A percentile compares a stretch with the other conserved stretches of the same genome.
phyloP scores from a whole-genome alignment of 1,140 invertebrate species.

The Lerema accius region DNA sequence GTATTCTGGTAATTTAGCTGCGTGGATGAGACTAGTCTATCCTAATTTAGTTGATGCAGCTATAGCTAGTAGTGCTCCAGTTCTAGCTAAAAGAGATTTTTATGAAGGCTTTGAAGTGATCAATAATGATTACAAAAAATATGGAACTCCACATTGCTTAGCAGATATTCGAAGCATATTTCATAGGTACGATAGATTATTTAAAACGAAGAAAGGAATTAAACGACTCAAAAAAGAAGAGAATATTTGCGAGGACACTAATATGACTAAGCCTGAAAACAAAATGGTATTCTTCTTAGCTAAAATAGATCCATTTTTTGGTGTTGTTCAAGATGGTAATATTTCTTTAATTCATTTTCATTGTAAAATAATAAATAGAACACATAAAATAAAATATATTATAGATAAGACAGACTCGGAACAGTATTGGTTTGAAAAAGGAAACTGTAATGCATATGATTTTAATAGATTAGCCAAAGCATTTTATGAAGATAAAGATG shows the following conservation, averaged over 20 bases:
- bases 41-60: slow-evolving; percentile 89
- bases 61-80: slow-evolving; percentile 89
- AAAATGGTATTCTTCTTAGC: slow-evolving; percentile 57
- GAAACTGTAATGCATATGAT: too few species aligned
- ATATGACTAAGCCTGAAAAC: slow-evolving; percentile 58
- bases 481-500: too few species aligned
- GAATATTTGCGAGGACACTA: slow-evolving; percentile 55
- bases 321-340: slow-evolving; percentile 56
- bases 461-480: too few species aligned
- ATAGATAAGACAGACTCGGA: too few species aligned
- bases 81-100: slow-evolving; percentile 87
- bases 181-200: slow-evolving; percentile 48
- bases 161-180: slow-evolving; percentile 51
- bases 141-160: slow-evolving; percentile 55
- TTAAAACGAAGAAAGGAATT: slow-evolving; percentile 54
- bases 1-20: slow-evolving; percentile 90
- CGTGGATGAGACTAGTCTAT: slow-evolving; percentile 90
- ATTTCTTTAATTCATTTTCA: too few species aligned
- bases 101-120: slow-evolving; percentile 71
- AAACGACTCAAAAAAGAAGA: slow-evolving; percentile 57
- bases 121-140: slow-evolving; percentile 58
- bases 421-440: too few species aligned
- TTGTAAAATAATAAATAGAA: too few species aligned
- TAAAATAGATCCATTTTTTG: slow-evolving; percentile 51
- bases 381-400: too few species aligned